Evolutionary conservation across 2,797 vertebrate genomes (phyloP), one percentile per base, ranked within the genome.

Genomic region (Pempheris klunzingeri): DNA sequence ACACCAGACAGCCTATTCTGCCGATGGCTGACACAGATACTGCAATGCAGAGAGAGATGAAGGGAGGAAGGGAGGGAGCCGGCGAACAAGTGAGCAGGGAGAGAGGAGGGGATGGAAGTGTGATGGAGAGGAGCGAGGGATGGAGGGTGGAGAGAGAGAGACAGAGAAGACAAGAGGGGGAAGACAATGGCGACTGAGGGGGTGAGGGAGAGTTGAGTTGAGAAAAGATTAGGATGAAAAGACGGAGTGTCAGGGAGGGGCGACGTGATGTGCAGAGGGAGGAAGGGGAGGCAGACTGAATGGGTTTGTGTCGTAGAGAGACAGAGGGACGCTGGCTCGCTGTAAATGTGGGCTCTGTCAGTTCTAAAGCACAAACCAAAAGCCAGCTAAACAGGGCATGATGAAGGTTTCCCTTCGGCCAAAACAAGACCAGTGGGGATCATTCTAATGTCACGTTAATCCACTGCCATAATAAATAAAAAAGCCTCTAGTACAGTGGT

Each of bases 21-120:
- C 85, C 77, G 88, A 92, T 92, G 91, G 88, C 91, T 91, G 90
- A 87, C 89, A 93, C 90, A 89, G 91, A 93, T 92, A 92, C 92
- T 93, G 92, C 92, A 93, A 88, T 93, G 92, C 92, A 93, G 92
- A 85, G 83, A 92, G 92, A 79, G 71, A 86, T 47, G 76, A 76
- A 62, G 74, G 72, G 77, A 85, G 84, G 77, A 67, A 54, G 60
- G 77, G 77, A 75, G 72, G 38, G 59, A 75, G 73, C 47, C 22
- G 34, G 75, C 8, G 22, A 77, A 74, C 44, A 50, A 72, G 71
- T 4, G 7, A 63, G 57, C 44, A 7, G 59, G 53, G n/a, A 41
- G 60, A 60, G 66, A 78, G 52, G 54, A 61, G 26, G 67, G 39
- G 46, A 71, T 13, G 11, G 17, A 34, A 77, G 30, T 9, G 53